Conservation (phyloP, 2,797 vertebrate species). For the Sarcoramphus papa region DNA sequence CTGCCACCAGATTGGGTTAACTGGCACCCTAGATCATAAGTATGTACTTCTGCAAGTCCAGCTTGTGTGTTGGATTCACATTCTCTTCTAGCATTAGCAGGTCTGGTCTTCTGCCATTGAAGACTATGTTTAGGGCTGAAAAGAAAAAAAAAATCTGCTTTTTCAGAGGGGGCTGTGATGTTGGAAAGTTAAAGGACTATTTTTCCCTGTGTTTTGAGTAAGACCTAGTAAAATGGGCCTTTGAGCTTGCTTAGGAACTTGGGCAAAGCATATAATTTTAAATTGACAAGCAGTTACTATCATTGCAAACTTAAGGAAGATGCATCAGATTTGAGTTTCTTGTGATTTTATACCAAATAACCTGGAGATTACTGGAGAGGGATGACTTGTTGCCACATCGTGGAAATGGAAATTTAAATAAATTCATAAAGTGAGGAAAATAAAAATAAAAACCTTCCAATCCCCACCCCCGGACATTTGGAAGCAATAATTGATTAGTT, state of each 20-base stretch:
- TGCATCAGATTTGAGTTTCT: neutral
- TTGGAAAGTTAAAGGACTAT: neutral
- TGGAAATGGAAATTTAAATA: neutral
- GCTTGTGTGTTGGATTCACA: neutral
- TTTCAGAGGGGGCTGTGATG: neutral
- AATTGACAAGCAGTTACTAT: neutral
- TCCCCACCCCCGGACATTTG: neutral
- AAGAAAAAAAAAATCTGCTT: neutral
- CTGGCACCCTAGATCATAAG: neutral
- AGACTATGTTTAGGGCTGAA: neutral
- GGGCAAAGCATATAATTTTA: neutral
- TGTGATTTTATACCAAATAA: neutral
- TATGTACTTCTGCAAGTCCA: neutral
- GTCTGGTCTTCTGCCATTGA: neutral
- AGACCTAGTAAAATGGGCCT: neutral
- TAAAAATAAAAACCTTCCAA: neutral
- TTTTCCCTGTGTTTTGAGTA: neutral
- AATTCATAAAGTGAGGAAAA: neutral
- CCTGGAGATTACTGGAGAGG: neutral
- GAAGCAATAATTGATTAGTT: neutral
- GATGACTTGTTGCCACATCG: neutral
- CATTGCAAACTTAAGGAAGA: neutral
- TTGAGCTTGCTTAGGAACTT: neutral
- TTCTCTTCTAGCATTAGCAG: neutral
- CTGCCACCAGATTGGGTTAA: neutral